phyloP scores from a whole-genome alignment of 37 sponge, comb jelly and placozoan species.

The Halisarca cf. caerulea region DNA sequence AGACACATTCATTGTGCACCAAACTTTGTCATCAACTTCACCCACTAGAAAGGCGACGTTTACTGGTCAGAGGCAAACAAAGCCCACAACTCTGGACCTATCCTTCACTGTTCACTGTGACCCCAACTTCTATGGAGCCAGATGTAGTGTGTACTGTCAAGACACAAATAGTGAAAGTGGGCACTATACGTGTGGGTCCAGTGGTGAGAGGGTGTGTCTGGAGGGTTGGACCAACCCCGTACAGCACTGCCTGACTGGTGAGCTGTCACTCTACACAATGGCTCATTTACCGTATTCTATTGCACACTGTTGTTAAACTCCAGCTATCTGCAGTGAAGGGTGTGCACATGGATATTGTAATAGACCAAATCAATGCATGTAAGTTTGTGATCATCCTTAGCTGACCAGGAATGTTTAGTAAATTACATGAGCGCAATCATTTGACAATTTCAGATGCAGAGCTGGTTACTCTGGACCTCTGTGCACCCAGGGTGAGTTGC shows the following conservation, averaged over 20 bases:
- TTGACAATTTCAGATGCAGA: no score
- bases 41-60: not conserved
- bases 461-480: no score
- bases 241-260: conserved; percentile 40
- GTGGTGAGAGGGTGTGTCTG: conserved; percentile 47
- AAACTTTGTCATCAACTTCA: not conserved
- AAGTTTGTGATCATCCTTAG: no score
- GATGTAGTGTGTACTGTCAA: conserved; percentile 52
- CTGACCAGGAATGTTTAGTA: no score
- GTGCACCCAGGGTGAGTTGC: no score
- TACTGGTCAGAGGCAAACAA: not conserved
- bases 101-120: not conserved
- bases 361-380: no score
- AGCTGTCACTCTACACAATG: not conserved
- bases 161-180: conserved; percentile 33
- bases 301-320: not conserved
- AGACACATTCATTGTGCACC: not conserved
- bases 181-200: conserved; percentile 53
- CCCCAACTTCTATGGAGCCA: conserved; percentile 40
- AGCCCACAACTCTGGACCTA: not conserved
- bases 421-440: no score
- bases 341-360: no score
- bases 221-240: conserved; percentile 46
- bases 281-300: no score
- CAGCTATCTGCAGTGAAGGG: no score